These are phyloP conservation scores for Anarrhichthys ocellatus DNA, from an alignment of 2,113 vertebrate genomes.

Conservation along the genomic window DNA sequence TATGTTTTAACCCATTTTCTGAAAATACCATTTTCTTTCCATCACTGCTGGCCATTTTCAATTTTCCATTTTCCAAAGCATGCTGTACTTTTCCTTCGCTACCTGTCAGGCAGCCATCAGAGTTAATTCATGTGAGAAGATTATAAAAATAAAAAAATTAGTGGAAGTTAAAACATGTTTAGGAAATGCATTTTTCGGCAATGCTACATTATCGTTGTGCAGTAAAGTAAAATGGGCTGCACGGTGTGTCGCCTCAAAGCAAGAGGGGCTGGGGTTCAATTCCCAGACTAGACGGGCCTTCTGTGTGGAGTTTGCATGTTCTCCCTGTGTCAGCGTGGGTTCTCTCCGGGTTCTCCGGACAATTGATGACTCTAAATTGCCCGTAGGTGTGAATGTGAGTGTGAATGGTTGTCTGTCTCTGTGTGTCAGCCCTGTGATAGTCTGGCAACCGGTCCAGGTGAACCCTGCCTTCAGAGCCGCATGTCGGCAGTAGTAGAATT, in stretches of 20 bases:
- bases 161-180: background rate
- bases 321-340: too few relatives aligned
- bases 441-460: too few relatives aligned
- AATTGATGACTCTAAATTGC: too few relatives aligned
- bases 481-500: too few relatives aligned
- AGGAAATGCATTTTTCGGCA: background rate
- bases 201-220: background rate
- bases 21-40: background rate
- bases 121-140: background rate
- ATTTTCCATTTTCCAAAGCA: background rate
- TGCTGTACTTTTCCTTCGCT: background rate
- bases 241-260: background rate
- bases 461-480: too few relatives aligned
- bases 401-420: too few relatives aligned
- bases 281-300: too few relatives aligned
- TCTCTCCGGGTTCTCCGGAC: too few relatives aligned
- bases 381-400: too few relatives aligned
- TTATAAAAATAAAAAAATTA: background rate
- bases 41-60: background rate
- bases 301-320: background rate
- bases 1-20: slow-evolving; percentile 2
- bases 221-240: background rate
- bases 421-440: too few relatives aligned
- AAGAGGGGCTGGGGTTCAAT: too few relatives aligned
- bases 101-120: background rate